Percentiles rank a stretch among this genome's conserved stretches.
Conservation (phyloP, 2,113 vertebrate species). For the Setophaga petechia region DNA sequence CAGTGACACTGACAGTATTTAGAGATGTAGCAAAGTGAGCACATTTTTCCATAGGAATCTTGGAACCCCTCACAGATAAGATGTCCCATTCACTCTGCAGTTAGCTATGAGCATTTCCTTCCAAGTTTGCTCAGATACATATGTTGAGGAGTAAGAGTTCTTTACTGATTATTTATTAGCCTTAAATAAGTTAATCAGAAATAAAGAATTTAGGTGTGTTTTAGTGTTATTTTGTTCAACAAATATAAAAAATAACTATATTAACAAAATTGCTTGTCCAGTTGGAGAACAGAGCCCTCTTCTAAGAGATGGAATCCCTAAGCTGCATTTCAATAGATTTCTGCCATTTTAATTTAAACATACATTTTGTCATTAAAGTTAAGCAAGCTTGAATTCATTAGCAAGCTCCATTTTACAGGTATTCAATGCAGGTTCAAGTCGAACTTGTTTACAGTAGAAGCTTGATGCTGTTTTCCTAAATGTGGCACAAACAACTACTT, state of each 20-base stretch:
- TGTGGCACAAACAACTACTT: constrained; percentile 23
- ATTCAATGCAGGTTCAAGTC: background rate
- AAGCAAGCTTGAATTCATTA: background rate
- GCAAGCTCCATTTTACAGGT: background rate
- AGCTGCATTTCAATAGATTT: background rate
- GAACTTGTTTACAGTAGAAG: constrained; percentile 35
- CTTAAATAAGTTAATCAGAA: background rate
- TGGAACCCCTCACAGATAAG: background rate
- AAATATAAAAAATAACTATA: background rate
- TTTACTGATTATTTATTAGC: background rate
- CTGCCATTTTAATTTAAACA: background rate
- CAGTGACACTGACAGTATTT: background rate
- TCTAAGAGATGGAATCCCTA: background rate
- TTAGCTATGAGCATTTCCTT: background rate
- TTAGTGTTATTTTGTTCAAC: background rate
- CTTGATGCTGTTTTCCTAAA: constrained; percentile 16
- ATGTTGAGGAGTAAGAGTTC: background rate
- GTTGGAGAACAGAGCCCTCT: background rate
- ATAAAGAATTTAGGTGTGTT: background rate
- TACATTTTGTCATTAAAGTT: background rate
- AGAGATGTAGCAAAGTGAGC: background rate
- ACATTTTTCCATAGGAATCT: background rate
- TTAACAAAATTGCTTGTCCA: background rate
- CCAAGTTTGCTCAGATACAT: background rate
- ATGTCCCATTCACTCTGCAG: background rate